Evolutionary conservation across 2,797 vertebrate genomes (phyloP).

Genomic region (Onychomys leucogaster): DNA sequence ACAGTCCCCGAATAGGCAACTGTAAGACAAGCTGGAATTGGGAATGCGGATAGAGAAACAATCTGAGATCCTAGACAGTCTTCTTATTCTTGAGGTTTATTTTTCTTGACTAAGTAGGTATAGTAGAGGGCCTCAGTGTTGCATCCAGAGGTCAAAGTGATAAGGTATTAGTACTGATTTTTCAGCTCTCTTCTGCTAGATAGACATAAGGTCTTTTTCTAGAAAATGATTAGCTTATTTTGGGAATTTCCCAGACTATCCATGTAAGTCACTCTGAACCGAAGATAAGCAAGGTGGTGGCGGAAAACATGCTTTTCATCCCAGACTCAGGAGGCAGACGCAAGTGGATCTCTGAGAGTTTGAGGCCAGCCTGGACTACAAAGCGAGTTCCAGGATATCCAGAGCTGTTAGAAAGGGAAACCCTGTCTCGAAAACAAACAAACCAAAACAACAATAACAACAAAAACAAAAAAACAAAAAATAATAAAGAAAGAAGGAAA

Average conservation of each 20-base stretch:
- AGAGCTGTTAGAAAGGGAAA: background rate
- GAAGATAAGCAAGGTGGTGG: background rate
- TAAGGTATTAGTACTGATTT: background rate
- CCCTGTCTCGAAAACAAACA: background rate
- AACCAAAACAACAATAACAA: background rate
- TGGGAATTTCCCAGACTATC: background rate
- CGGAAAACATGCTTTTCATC: background rate
- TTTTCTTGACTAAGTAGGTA: background rate
- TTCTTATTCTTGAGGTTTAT: background rate
- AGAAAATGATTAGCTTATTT: background rate
- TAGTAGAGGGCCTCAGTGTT: background rate
- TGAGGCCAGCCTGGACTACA: background rate
- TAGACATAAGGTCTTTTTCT: background rate
- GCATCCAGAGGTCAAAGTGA: background rate
- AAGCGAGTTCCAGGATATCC: background rate
- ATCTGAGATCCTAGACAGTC: background rate
- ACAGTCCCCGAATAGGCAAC: background rate
- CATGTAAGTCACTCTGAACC: background rate
- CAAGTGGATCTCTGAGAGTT: background rate
- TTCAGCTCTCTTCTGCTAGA: background rate
- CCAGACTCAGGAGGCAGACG: background rate
- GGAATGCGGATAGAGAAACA: background rate
- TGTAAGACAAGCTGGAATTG: background rate
- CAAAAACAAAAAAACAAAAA: background rate
- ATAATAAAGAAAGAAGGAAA: background rate